A percentile compares a stretch with the other conserved stretches of the same genome.
phyloP scores from a whole-genome alignment of 2,113 vertebrate genomes.

The Peromyscus californicus region DNA sequence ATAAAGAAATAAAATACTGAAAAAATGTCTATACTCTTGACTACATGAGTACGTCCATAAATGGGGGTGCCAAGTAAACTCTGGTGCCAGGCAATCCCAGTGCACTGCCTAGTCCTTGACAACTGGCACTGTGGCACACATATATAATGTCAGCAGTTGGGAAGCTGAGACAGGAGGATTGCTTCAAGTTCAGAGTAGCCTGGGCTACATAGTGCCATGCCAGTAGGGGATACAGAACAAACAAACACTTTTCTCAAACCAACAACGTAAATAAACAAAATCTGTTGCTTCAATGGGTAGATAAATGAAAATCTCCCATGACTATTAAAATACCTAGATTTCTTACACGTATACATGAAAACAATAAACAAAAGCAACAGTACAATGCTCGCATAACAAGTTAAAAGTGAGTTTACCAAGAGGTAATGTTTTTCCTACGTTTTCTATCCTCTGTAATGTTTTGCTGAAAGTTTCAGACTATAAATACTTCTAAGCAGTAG shows the following conservation, averaged over 20 bases:
- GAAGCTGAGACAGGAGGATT: not conserved
- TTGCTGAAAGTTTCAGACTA: slow-evolving; percentile 43
- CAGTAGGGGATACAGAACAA: not conserved
- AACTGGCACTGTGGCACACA: not conserved
- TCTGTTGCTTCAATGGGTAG: not conserved
- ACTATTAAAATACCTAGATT: slow-evolving; percentile 39
- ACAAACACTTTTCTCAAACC: not conserved
- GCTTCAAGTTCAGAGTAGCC: not conserved
- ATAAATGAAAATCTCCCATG: slow-evolving; percentile 28
- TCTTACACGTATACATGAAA: not conserved
- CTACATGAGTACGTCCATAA: not conserved
- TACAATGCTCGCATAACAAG: not conserved
- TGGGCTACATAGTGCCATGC: not conserved
- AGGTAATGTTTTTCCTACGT: not conserved
- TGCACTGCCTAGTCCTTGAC: not conserved
- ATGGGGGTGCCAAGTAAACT: not conserved
- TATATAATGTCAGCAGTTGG: not conserved
- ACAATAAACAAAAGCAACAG: not conserved
- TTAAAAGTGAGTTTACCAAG: slow-evolving; percentile 21
- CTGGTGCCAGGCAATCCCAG: not conserved
- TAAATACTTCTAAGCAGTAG: not conserved
- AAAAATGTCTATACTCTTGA: not conserved
- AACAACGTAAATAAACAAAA: not conserved
- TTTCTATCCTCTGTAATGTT: slow-evolving; percentile 34
- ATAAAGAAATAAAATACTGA: not conserved